These are phyloP conservation scores for Tribolium castaneum DNA, from an alignment of 1,140 invertebrate genomes.

Conservation along the genomic window DNA sequence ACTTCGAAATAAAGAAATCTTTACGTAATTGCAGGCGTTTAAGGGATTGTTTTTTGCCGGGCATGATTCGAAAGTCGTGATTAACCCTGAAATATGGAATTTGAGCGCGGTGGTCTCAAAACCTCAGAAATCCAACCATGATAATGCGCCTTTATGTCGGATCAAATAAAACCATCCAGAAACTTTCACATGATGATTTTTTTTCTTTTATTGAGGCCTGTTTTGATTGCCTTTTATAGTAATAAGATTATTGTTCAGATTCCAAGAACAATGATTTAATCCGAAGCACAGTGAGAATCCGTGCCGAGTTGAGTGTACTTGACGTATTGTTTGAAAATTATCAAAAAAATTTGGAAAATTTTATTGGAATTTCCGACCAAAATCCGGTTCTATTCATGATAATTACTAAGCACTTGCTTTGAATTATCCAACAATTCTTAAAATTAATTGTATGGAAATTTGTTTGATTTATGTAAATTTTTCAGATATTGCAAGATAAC, in stretches of 20 bases:
- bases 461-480: background rate
- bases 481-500: background rate
- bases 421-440: background rate
- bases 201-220: background rate
- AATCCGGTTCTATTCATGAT: background rate
- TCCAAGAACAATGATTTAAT: background rate
- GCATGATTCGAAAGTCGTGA: background rate
- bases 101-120: conserved; percentile 9
- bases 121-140: conserved; percentile 28
- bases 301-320: background rate
- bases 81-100: background rate
- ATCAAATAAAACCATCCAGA: background rate
- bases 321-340: background rate
- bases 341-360: background rate
- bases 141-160: conserved; percentile 1
- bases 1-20: conserved; percentile 5
- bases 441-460: background rate
- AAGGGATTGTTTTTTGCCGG: background rate
- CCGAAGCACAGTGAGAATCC: background rate
- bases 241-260: background rate
- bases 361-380: background rate
- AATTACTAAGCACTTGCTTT: background rate
- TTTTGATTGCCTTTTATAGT: background rate
- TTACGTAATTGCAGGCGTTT: background rate
- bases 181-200: background rate